Evolutionary conservation across 2,113 vertebrate species (phyloP).

Genomic region (Manacus vitellinus): DNA sequence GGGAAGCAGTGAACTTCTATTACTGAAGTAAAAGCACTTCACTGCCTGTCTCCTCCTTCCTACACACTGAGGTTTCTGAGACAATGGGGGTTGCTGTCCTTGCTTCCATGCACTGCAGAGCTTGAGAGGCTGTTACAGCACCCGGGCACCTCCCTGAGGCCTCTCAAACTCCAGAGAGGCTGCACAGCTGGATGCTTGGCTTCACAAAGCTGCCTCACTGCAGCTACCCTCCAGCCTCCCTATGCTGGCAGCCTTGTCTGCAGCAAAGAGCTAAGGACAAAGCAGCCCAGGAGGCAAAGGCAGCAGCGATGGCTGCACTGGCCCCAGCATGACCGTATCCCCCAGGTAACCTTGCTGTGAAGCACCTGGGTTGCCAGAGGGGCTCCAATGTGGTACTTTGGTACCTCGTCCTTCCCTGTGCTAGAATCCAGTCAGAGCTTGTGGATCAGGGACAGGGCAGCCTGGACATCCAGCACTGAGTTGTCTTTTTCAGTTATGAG

Average conservation of each 20-base stretch:
- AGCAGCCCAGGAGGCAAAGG: neutral
- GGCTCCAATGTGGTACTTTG: neutral
- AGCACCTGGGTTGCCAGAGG: neutral
- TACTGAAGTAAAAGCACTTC: neutral
- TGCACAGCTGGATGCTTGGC: neutral
- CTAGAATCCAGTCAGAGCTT: neutral
- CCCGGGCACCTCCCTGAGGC: neutral
- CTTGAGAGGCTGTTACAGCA: neutral
- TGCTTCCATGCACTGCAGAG: accelerated
- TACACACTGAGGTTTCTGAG: neutral
- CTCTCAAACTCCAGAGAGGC: accelerated
- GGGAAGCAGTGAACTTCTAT: neutral
- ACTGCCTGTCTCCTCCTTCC: neutral
- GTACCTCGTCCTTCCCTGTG: neutral
- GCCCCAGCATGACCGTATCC: accelerated
- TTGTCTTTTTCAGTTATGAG: neutral
- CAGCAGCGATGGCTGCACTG: neutral
- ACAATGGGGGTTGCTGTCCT: neutral
- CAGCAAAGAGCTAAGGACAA: neutral
- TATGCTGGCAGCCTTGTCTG: neutral
- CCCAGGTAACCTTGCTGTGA: neutral
- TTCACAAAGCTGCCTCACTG: neutral
- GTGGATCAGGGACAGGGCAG: neutral
- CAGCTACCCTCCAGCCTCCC: neutral
- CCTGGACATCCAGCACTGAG: neutral